Evolutionary conservation across 1,140 invertebrate genomes (phyloP).

Genomic region (Nilaparvata lugens): DNA sequence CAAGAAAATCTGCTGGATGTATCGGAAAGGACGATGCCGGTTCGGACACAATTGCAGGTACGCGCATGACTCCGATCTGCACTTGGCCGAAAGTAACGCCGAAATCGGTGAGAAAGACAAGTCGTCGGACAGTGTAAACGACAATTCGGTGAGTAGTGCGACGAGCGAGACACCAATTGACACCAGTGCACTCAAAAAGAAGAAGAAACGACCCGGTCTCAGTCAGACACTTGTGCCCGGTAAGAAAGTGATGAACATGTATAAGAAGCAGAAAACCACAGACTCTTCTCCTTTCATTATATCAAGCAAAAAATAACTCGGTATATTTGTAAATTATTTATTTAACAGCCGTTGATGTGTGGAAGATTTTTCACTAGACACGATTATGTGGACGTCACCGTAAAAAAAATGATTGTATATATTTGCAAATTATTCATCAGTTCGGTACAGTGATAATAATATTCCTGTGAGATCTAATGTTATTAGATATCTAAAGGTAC

Average conservation of each 20-base stretch:
- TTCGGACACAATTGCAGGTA: conserved; percentile 89
- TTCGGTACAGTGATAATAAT: too few relatives aligned
- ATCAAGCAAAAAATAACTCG: too few relatives aligned
- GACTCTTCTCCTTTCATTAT: neutral
- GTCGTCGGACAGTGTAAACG: neutral
- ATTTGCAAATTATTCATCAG: too few relatives aligned
- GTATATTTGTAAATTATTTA: too few relatives aligned
- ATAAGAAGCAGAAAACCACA: conserved; percentile 45
- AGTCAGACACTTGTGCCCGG: conserved; percentile 66
- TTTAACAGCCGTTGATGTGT: too few relatives aligned
- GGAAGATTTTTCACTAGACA: too few relatives aligned
- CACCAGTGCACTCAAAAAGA: conserved; percentile 46
- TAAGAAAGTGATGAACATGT: conserved; percentile 75
- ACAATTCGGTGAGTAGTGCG: neutral
- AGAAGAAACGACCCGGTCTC: conserved; percentile 69
- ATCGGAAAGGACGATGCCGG: conserved; percentile 77
- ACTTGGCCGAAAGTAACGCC: neutral
- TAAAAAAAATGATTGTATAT: too few relatives aligned
- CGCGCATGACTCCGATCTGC: conserved; percentile 79
- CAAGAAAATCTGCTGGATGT: conserved; percentile 89
- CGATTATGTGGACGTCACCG: too few relatives aligned
- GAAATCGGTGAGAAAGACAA: neutral
- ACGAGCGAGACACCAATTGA: conserved; percentile 25
- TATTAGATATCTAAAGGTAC: too few relatives aligned
- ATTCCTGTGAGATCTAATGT: too few relatives aligned